Conservation (phyloP, 2,888 invertebrate species). For the Maniola hyperantus region DNA sequence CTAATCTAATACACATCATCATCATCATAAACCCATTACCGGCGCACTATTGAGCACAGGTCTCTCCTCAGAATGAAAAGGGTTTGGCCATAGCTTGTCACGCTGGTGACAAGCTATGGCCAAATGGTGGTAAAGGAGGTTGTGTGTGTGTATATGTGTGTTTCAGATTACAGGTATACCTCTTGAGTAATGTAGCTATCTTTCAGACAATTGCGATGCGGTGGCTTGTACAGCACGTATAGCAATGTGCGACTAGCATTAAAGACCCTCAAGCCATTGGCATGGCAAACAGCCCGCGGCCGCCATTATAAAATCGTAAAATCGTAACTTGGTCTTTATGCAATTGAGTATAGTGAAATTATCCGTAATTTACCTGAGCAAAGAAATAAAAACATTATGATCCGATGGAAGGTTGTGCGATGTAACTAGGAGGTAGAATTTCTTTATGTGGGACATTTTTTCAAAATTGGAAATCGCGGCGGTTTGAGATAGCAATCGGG, state of each 20-base stretch:
- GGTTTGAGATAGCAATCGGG: too few relatives aligned
- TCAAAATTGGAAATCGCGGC: not conserved
- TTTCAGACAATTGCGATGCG: not conserved
- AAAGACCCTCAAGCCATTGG: slow-evolving; percentile 32
- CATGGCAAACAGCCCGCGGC: slow-evolving; percentile 41
- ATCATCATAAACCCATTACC: too few relatives aligned
- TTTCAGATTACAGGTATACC: too few relatives aligned
- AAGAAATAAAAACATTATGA: slow-evolving; percentile 59
- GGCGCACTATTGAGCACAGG: too few relatives aligned
- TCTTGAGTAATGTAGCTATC: too few relatives aligned
- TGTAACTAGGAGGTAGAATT: slow-evolving; percentile 29
- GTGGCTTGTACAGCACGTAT: not conserved
- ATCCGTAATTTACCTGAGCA: slow-evolving; percentile 57
- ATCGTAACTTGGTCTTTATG: slow-evolving; percentile 43
- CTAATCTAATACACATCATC: too few relatives aligned
- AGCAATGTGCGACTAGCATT: not conserved
- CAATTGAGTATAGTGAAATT: slow-evolving; percentile 50
- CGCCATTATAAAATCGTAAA: slow-evolving; percentile 46
- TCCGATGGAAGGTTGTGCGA: slow-evolving; percentile 37
- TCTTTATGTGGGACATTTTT: not conserved
- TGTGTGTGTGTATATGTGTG: too few relatives aligned
- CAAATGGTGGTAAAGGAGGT: too few relatives aligned
- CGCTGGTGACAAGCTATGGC: too few relatives aligned
- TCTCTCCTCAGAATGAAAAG: too few relatives aligned
- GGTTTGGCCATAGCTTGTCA: too few relatives aligned